Conservation (phyloP, 1,140 invertebrate species). For the Macrotrachela quadricornifera region DNA sequence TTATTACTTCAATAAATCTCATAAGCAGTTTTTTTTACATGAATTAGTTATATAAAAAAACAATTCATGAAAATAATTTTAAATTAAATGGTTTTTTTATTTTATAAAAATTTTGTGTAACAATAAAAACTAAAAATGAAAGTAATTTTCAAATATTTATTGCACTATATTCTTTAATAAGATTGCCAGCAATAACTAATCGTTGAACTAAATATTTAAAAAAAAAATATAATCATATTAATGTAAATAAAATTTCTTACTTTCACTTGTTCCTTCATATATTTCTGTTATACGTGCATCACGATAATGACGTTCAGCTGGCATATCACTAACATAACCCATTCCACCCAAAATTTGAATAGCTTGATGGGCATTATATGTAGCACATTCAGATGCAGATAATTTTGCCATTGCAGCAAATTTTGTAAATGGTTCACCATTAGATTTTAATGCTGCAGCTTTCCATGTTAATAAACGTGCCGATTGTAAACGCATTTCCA, state of each 20-base stretch:
- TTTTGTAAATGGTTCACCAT: slow-evolving; percentile 40
- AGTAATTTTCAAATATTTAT: slow-evolving; percentile 1
- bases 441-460: slow-evolving; percentile 68
- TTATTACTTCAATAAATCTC: too few species aligned
- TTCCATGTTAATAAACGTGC: slow-evolving; percentile 68
- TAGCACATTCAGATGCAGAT: slow-evolving; percentile 76
- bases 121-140: too few species aligned
- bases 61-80: too few species aligned
- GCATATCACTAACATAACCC: slow-evolving; percentile 83
- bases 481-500: slow-evolving; percentile 57
- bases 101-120: neutral
- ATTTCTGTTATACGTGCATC: slow-evolving; percentile 57
- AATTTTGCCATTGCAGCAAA: slow-evolving; percentile 90
- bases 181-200: slow-evolving; percentile 66
- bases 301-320: slow-evolving; percentile 74
- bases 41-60: too few species aligned
- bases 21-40: too few species aligned
- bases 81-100: too few species aligned
- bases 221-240: neutral
- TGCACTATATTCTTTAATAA: slow-evolving; percentile 56
- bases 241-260: too few species aligned
- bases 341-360: slow-evolving; percentile 45
- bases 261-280: slow-evolving; percentile 61
- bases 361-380: slow-evolving; percentile 62
- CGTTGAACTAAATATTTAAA: slow-evolving; percentile 40